Percentiles rank a stretch among this genome's conserved stretches.
phyloP scores from a whole-genome alignment of 2,888 invertebrate genomes.

The Escarpia spicata region DNA sequence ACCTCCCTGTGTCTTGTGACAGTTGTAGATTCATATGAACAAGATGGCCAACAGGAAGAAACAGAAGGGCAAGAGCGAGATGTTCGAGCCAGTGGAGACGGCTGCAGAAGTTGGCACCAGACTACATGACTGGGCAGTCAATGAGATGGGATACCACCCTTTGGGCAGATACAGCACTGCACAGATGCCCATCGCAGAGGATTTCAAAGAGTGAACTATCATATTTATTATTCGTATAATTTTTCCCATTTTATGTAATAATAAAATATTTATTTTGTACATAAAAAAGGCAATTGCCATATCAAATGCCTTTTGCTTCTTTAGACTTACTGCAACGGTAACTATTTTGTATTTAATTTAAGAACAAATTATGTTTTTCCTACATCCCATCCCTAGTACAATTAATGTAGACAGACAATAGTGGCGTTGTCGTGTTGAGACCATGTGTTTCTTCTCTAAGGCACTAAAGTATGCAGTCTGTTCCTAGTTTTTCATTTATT shows the following conservation, averaged over 20 bases:
- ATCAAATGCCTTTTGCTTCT: no score
- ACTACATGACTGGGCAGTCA: constrained; percentile 39
- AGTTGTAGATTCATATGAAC: background rate
- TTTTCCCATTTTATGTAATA: background rate
- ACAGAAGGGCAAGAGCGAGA: background rate
- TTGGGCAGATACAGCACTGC: constrained; percentile 40
- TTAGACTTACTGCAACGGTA: no score
- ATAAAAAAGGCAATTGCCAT: no score
- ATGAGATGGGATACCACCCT: constrained; percentile 43
- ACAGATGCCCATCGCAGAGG: constrained; percentile 34
- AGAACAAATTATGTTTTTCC: no score
- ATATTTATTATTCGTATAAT: background rate
- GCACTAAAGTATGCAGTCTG: no score
- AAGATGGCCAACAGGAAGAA: constrained; percentile 1
- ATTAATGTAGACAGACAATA: no score
- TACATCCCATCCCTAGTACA: no score
- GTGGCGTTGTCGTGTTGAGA: no score
- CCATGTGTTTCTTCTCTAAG: no score
- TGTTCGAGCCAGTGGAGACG: background rate
- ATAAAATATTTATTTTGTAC: no score
- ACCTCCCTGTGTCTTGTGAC: background rate
- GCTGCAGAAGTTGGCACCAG: constrained; percentile 32
- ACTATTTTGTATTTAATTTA: no score
- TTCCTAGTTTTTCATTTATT: no score
- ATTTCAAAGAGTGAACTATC: constrained; percentile 38